Evolutionary conservation across 2,113 vertebrate genomes (phyloP), one percentile per base, ranked within the genome.

Genomic region (Phrynosoma blainvillii): DNA sequence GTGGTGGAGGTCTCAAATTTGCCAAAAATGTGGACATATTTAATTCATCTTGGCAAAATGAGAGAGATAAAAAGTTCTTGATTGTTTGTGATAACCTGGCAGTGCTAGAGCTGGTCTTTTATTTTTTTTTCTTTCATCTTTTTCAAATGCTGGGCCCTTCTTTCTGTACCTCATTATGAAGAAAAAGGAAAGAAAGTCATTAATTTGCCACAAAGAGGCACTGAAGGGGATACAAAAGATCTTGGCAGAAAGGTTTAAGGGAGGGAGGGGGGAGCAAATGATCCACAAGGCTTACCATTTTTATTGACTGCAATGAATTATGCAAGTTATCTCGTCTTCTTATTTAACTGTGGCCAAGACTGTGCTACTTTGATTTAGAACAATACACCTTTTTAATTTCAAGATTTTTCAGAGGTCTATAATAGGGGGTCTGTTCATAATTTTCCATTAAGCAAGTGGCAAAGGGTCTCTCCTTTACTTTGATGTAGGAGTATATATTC

Each of bases 21-120:
- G 95, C 96, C 95, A 96, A 96, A 96, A 94, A 82, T 73, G 71
- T 30, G 90, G 96, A 97, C 89, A 18, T 95, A 94, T 93, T 95
- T 95, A 95, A 96, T 93, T 94, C 88, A 88, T 88, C 90, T 92
- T 88, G 88, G 94, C 89, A 93, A 92, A 92, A 93, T 71, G 36
- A 87, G 88, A 91, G 86, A 89, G 89, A 91, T 86, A 78, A 79
- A 62, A 93, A 93, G 66, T 88, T 96, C 93, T 94, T 92, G 73
- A 87, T 94, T 91, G 85, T 96, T 94, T 89, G 92, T 94, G 94
- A 93, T 92, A 93, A 88, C 93, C 92, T 94, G 95, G 94, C 95
- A 96, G 93, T 94, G 95, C 93, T 96, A 89, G 2, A 94, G 90
- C 92, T 94, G 93, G 82, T 89, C 89, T 94, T 54, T 65, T 76